Evolutionary conservation across 2,113 vertebrate genomes (phyloP).

Genomic region (Grus americana): DNA sequence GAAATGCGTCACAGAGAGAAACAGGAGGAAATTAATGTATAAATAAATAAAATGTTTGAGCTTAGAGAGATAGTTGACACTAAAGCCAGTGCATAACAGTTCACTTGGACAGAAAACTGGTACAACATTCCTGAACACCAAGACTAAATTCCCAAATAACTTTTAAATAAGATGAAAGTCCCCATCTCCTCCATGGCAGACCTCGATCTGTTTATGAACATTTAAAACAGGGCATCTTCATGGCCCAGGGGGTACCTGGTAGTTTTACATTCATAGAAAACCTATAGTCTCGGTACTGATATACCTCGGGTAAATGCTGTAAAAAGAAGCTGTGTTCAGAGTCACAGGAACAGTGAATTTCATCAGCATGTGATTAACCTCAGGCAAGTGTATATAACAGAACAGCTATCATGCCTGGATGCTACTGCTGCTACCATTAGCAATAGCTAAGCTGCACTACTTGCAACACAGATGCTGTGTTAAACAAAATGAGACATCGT

Average conservation of each 20-base stretch:
- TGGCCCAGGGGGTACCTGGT: background rate
- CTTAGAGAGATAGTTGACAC: background rate
- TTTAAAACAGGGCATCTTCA: background rate
- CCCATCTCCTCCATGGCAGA: background rate
- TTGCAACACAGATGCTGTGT: conserved; percentile 4
- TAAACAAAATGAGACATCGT: conserved; percentile 24
- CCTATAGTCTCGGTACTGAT: background rate
- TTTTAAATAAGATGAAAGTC: background rate
- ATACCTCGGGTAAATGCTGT: background rate
- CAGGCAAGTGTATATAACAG: background rate
- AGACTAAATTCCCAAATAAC: background rate
- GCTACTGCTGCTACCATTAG: background rate
- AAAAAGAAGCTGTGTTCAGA: background rate
- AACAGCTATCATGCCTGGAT: background rate
- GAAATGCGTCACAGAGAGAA: background rate
- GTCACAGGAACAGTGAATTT: background rate
- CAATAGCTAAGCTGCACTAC: background rate
- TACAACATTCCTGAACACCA: background rate
- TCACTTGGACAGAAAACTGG: background rate
- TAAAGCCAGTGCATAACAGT: background rate
- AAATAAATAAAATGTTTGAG: background rate
- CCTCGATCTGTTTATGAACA: background rate
- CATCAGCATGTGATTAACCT: background rate
- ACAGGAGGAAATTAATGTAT: background rate
- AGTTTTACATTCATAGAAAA: background rate